Evolutionary conservation across 2,797 vertebrate species (phyloP), one percentile per base, ranked within the genome.

Genomic region (Anas bernieri): DNA sequence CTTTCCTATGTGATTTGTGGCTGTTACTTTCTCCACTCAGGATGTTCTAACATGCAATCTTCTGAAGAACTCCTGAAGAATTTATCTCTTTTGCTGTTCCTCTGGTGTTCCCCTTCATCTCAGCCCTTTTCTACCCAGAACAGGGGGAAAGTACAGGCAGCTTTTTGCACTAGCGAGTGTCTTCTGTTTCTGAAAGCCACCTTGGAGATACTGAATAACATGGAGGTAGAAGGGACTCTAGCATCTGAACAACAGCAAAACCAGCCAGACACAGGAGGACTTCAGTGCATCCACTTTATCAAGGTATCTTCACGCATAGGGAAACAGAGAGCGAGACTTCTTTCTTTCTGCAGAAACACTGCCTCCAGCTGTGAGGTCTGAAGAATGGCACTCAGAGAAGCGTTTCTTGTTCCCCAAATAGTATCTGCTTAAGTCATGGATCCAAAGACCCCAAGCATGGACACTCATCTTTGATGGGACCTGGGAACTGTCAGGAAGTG

Each of bases 101-200:
- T 92, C 50, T 88, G 55, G 33, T 3, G 1, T 89, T 92, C 39
- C 31, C 25, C 86, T 94, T 93, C 28, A 62, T 87, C 86, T 94
- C 50, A 96, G 16, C 62, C 43, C 75, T 88, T 91, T 75, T 76
- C 41, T 90, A 18, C 75, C 17, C 78, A 85, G 78, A 33, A 45
- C 28, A 26, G 31, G 21, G 69, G 25, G 4, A 79, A 86, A 52
- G 58, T 61, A 61, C 37, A 59, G 55, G 25, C 30, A 76, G 68
- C 61, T 55, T 23, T 93, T 66, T 68, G 61, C 5, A 1, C 12
- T 68, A 25, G 18, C 33, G 50, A 21, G 22, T 70, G 76, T 62
- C 55, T 83, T 78, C 70, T 67, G 83, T 48, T 55, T 85, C 63
- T 92, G 75, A 83, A 91, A 86, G 68, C 22, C n/a, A 45, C 31